Base-by-base conservation (phyloP, 2,797 vertebrate genomes). In the Sebastes itinus region DNA sequence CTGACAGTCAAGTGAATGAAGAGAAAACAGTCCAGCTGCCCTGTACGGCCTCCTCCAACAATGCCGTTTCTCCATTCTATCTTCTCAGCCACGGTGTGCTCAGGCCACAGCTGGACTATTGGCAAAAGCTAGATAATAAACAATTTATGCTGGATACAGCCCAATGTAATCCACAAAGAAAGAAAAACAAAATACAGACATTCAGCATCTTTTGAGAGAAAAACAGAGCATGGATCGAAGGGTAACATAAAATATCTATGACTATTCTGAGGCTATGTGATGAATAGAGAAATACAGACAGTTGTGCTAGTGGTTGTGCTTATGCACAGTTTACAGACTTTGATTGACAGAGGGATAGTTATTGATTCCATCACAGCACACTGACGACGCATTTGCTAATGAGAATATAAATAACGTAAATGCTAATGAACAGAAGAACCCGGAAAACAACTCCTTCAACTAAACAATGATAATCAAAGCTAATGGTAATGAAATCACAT, bases 401-500 rank as follows among this genome's bases (percentile, higher is more conserved):
- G 72, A 82, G 65, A 77, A 74, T 75, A 74, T 84, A 84, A 87
- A 90, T 84, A 81, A 78, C 79, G 52, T 46, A 70, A 25, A 25
- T 42, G 69, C 35, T 86, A 87, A 91, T 91, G 86, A 92, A 85
- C 55, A 58, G 70, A 74, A n/a, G 52, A 85, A 74, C 42, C 63
- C 78, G 73, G 52, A 56, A 89, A 90, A 88, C 87, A 89, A 68
- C 56, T 75, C 64, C 54, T 73, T 61, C 63, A 33, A 75, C 52
- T 75, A 69, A 81, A 81, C 82, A 81, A 25, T 78, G 75, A 81
- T 80, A 88, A 88, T 90, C 82, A 83, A 69, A 74, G 62, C 65
- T 33, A 20, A 32, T 32, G 61, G 58, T 88, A 88, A 91, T 90
- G 61, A 84, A 90, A 88, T 88, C 75, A 84, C 28, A 83, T 72